Conservation (phyloP, 1,140 invertebrate genomes). For the Drosophila neocordata region DNA sequence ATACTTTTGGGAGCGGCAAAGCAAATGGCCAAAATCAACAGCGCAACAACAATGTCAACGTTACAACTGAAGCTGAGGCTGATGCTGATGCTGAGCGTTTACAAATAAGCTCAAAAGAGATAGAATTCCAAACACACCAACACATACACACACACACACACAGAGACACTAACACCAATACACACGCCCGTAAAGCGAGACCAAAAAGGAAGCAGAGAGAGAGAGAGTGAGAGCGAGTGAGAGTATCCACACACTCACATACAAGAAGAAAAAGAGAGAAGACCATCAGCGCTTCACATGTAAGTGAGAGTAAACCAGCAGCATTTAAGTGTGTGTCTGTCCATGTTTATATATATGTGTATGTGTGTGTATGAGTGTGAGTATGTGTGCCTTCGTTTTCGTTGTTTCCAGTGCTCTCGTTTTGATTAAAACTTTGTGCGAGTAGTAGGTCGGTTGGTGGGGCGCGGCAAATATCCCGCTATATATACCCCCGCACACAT, state of each 20-base stretch:
- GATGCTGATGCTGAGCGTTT: slow-evolving; percentile 51
- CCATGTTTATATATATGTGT: slow-evolving; percentile 16
- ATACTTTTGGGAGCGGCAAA: slow-evolving; percentile 79
- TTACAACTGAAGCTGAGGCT: slow-evolving; percentile 53
- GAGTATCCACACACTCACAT: neutral
- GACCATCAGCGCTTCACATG: slow-evolving; percentile 33
- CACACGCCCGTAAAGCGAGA: neutral
- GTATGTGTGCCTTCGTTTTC: slow-evolving; percentile 41
- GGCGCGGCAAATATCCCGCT: slow-evolving; percentile 47
- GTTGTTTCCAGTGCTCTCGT: slow-evolving; percentile 77
- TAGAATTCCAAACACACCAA: slow-evolving; percentile 32
- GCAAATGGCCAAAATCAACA: slow-evolving; percentile 79
- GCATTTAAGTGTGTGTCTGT: slow-evolving; percentile 16
- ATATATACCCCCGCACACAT: neutral
- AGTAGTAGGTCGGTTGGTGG: slow-evolving; percentile 60
- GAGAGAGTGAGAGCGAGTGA: slow-evolving; percentile 16
- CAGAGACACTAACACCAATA: slow-evolving; percentile 6
- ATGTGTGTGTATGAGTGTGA: slow-evolving; percentile 42
- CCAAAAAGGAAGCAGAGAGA: neutral
- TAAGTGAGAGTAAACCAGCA: slow-evolving; percentile 43
- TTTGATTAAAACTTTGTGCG: slow-evolving; percentile 77
- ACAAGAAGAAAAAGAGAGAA: slow-evolving; percentile 20
- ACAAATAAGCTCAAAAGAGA: slow-evolving; percentile 59
- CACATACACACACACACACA: slow-evolving; percentile 6
- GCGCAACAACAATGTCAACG: slow-evolving; percentile 57